phyloP scores from a whole-genome alignment of 2,888 invertebrate genomes.

The Watsonalla cultraria region DNA sequence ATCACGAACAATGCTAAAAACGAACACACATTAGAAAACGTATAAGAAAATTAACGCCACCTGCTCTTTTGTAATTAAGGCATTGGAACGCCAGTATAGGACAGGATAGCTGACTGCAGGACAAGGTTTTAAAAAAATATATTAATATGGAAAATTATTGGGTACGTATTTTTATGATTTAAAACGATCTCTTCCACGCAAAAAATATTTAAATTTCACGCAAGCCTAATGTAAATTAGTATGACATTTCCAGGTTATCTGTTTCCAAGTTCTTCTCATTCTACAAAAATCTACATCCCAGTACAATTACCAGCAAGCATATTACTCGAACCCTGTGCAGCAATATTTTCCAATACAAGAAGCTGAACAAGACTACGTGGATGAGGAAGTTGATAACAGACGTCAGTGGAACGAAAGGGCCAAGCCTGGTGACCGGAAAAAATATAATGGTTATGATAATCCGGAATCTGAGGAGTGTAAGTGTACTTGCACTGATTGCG shows the following conservation, averaged over 20 bases:
- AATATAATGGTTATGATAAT: conserved; percentile 11
- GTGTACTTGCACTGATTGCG: conserved; percentile 36
- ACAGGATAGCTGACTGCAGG: not conserved
- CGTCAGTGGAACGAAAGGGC: not conserved
- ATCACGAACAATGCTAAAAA: conserved; percentile 13
- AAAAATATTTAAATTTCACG: too few relatives aligned
- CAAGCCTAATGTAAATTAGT: not conserved
- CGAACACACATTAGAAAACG: conserved; percentile 1
- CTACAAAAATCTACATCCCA: not conserved
- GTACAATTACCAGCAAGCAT: conserved; percentile 6
- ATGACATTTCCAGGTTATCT: not conserved
- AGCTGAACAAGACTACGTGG: conserved; percentile 8
- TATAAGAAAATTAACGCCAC: conserved; percentile 1
- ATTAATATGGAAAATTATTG: not conserved
- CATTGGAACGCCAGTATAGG: not conserved
- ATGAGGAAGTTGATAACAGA: not conserved
- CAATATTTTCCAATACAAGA: conserved; percentile 10
- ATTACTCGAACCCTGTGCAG: conserved; percentile 8
- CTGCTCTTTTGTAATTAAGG: not conserved
- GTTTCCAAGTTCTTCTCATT: not conserved
- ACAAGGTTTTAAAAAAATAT: not conserved
- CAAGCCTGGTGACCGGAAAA: conserved; percentile 3
- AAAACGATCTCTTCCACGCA: too few relatives aligned
- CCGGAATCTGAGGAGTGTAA: conserved; percentile 29
- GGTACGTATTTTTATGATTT: not conserved